Base-by-base conservation (phyloP, 2,113 vertebrate genomes). In the Pachyramphus minor region DNA sequence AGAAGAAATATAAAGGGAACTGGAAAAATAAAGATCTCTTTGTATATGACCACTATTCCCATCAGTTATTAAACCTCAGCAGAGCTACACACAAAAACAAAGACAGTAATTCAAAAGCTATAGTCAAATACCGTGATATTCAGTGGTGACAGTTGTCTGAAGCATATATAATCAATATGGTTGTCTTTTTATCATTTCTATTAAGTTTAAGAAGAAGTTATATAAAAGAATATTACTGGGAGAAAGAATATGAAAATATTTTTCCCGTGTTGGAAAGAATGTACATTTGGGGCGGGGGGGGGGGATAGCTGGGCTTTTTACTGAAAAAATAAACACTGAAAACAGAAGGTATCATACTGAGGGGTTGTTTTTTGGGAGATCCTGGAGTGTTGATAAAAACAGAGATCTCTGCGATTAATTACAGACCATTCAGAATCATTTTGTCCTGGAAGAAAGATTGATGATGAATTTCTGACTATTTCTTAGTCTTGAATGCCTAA, bases 401-500 rank as follows among this genome's bases (percentile, higher is more conserved):
- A 75, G 50, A 79, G 8, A 11, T 63, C 25, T 81, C 73, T 68
- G 25, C 58, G 69, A 91, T 49, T 58, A 91, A 67, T 87, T 92
- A 59, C 50, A 92, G 64, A 67, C 30, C 27, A 72, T 25, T 74
- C 56, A 68, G 71, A 86, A 81, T 72, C 77, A 50, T 68, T 95
- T 85, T 81, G 11, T 50, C 37, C 16, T 7, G 4, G 27, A 88
- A 93, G 82, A 86, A 88, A 94, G 83, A 92, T 14, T 86, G 85
- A 83, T 85, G 53, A 74, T 71, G 52, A 93, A 83, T 95, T 95
- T 90, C 59, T 90, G 83, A 25, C 55, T 50, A 49, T 86, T 93
- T 85, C 72, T 90, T 74, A n/a, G 52, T 58, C 62, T 67, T 87
- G 73, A 92, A 84, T 92, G 60, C 47, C 47, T 90, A 93, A 97